Conservation (phyloP, 2,888 invertebrate genomes). For the Chalcosyrphus nemorum region DNA sequence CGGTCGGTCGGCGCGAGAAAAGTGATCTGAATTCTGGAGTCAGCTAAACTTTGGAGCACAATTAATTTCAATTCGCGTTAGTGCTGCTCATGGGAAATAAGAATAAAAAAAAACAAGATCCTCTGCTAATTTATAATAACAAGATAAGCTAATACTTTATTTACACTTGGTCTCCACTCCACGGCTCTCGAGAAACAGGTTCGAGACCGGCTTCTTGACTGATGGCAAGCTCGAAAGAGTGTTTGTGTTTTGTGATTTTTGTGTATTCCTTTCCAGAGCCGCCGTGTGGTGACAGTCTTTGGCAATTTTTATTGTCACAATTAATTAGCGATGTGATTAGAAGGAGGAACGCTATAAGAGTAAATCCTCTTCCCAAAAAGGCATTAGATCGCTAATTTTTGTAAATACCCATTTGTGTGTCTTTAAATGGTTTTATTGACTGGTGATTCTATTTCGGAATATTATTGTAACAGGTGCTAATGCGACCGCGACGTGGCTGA, state of each 20-base stretch:
- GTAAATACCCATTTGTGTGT: constrained; percentile 13
- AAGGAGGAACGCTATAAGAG: constrained; percentile 21
- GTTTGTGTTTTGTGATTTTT: background rate
- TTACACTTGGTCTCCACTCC: constrained; percentile 4
- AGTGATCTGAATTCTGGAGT: constrained; percentile 4
- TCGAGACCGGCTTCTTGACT: constrained; percentile 29
- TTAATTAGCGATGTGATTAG: constrained; percentile 47
- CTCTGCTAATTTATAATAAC: constrained; percentile 56
- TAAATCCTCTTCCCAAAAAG: constrained; percentile 20
- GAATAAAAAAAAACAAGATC: background rate
- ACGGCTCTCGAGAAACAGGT: constrained; percentile 15
- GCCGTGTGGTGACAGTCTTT: constrained; percentile 40
- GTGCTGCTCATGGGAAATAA: constrained; percentile 7
- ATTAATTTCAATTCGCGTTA: constrained; percentile 57
- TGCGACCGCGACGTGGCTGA: constrained; percentile 52
- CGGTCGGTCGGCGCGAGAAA: background rate
- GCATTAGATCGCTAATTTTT: constrained; percentile 27
- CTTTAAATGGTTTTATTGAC: constrained; percentile 57
- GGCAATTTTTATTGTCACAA: constrained; percentile 55
- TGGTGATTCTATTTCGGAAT: constrained; percentile 61
- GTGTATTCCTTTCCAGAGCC: background rate
- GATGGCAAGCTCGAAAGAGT: constrained; percentile 20
- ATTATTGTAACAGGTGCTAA: constrained; percentile 57
- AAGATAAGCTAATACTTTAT: constrained; percentile 58
- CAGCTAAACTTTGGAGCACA: constrained; percentile 34